Evolutionary conservation across 2,113 vertebrate species (phyloP), one percentile per base, ranked within the genome.

Genomic region (Neolamprologus hecqui): DNA sequence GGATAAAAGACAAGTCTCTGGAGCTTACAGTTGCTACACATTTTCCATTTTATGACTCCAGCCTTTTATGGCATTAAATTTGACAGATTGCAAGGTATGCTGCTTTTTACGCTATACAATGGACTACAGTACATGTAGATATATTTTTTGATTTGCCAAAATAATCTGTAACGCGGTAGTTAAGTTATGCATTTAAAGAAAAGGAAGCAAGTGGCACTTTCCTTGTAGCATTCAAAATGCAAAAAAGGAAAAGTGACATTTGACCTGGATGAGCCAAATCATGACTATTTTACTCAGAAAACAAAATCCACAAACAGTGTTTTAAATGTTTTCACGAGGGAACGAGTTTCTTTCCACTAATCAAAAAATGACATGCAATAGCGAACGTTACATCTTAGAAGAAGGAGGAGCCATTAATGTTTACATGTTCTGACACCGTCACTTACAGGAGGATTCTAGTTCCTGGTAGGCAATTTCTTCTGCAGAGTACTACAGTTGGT

Each of bases 41-140:
- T 88, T 93, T 93, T 93, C 88, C 70, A 86, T 88, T 93, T 92
- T 89, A 86, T 81, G 77, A 89, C 60, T 88, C 87, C 80, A 85
- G 53, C 65, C 84, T 86, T 79, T 86, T 49, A 28, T 79, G 85
- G 81, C 77, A 79, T 88, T 42, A 82, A 84, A 70, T 84, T 26
- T 63, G 83, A 90, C 23, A 86, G 53, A 79, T 81, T 57, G 54
- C 54, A 75, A 65, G 12, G 9, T 57, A 73, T 73, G 47, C 84
- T 90, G 79, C 85, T 89, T 91, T 86, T 85, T 77, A 88, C 33
- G n/a, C 49, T 11, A 3, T 13, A 73, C 54, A 55, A 65, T 28
- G 33, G 49, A 68, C 68, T 86, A 23, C 42, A 47, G 23, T 9
- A 26, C 51, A 54, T 60, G 82, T 47, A 35, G 21, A 85, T 63